phyloP scores from a whole-genome alignment of 2,113 vertebrate species.

The Gasterosteus aculeatus region DNA sequence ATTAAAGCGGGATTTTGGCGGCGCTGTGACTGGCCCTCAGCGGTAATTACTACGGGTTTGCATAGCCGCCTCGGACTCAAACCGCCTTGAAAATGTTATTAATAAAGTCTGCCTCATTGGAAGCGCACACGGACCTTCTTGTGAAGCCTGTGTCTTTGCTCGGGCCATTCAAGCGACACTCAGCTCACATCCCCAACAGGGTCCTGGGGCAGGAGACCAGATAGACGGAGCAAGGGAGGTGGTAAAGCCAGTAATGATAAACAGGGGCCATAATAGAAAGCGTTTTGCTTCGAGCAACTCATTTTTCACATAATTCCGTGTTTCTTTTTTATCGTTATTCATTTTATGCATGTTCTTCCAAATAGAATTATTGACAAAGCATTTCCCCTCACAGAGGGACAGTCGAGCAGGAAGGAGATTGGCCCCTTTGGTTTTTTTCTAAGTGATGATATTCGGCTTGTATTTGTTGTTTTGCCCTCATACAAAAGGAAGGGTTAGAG shows the following conservation, averaged over 20 bases:
- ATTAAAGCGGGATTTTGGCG: slow-evolving; percentile 71
- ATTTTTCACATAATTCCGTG: slow-evolving; percentile 22
- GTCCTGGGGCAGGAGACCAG: slow-evolving; percentile 61
- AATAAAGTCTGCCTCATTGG: slow-evolving; percentile 59
- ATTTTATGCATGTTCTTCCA: slow-evolving; percentile 27
- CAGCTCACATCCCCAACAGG: slow-evolving; percentile 62
- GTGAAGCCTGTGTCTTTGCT: slow-evolving; percentile 54
- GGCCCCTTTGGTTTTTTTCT: slow-evolving; percentile 28
- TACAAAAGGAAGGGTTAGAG: slow-evolving; percentile 37
- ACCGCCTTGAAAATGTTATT: slow-evolving; percentile 69
- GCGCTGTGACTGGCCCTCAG: slow-evolving; percentile 69
- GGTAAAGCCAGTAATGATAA: slow-evolving; percentile 47
- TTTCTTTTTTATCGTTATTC: slow-evolving; percentile 41
- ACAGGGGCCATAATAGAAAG: slow-evolving; percentile 38
- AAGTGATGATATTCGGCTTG: slow-evolving; percentile 18
- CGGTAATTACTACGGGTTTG: slow-evolving; percentile 76
- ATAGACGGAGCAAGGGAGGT: slow-evolving; percentile 41
- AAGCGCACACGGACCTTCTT: slow-evolving; percentile 48
- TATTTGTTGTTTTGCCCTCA: slow-evolving; percentile 29
- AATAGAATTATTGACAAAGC: slow-evolving; percentile 42
- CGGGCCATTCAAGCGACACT: slow-evolving; percentile 52
- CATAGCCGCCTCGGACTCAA: slow-evolving; percentile 68
- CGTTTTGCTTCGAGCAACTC: slow-evolving; percentile 43
- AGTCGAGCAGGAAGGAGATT: slow-evolving; percentile 21
- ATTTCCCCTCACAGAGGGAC: slow-evolving; percentile 33